Evolutionary conservation across 2,888 invertebrate species (phyloP), one percentile per base, ranked within the genome.

Genomic region (Metellina segmentata): DNA sequence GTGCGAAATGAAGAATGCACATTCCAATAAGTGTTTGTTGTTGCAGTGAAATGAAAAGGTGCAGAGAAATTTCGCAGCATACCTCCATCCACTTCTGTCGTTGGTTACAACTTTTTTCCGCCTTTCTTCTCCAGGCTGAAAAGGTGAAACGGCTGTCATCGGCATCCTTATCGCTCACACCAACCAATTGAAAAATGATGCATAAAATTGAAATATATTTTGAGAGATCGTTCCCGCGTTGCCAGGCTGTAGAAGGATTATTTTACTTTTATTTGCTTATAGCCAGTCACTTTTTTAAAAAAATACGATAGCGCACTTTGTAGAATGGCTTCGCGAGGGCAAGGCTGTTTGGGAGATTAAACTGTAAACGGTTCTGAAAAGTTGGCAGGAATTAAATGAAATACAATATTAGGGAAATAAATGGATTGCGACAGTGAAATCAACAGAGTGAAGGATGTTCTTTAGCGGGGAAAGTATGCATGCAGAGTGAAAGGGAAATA

Each of bases 191-290:
- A 86, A 86, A 86, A 86, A 86, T 86, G 86, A 78, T 86, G 86
- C 86, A 86, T 86, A 86, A 86, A 78, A 86, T 86, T 78, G 86
- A 86, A 86, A 86, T 86, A 86, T 86, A 78, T 78, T 86, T 86
- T 86, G 86, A 86, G 51, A 78, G 79, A 86, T 86, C 78, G 78
- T 70, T 51, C 51, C 51, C 13, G n/a, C 48, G n/a, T 48, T 34
- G 16, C 82, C 52, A 4, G 61, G 13, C 61, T 8, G 61, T 61
- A 34, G n/a, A 61, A 61, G 61, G 61, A 61, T 61, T 61, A 61
- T 61, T 61, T 61, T 61, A 16, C 61, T 61, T 61, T 61, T 61
- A 61, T 61, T 61, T 61, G 61, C 61, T 61, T 61, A 61, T 61
- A 61, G 61, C 11, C 61, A n/a, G 61, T 61, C 61, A 61, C 61